Base-by-base conservation (phyloP, 1,140 invertebrate species). In the Planococcus citri region DNA sequence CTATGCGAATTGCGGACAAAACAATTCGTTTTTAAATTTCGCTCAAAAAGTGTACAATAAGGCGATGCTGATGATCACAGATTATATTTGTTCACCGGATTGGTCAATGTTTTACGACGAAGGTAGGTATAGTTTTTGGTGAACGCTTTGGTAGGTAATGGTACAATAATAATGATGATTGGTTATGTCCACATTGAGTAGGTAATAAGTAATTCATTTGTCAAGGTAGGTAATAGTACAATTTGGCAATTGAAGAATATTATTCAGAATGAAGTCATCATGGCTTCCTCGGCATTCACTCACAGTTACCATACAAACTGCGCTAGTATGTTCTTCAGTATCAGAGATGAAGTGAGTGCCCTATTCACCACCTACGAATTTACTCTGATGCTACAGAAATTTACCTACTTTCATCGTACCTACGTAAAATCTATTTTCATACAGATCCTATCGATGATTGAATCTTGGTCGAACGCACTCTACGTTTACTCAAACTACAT, bases 81-180 rank as follows among this genome's bases (percentile, higher is more conserved):
- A 64, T 64, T 27, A 64, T 25, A 24, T 64, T 27, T 64, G 60
- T 25, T 25, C 22, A 9, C 60, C 60, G 22, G 60, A 64, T 27
- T 64, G 60, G 60, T 64, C 60, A 4, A 64, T 64, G 25, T 64
- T 64, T 64, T 64, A 64, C 25, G 60, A 64, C 9, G 25, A 64
- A 24, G 60, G 60, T 64, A 24, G 1, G 22, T 64, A 25, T 24
- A 24, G 8, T 64, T 22, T 64, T 64, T 37, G 33, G 33, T 8
- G 33, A n/a, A n/a, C n/a, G n/a, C n/a, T n/a, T n/a, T n/a, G n/a
- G n/a, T n/a, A n/a, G n/a, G n/a, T n/a, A n/a, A n/a, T n/a, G n/a
- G n/a, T n/a, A n/a, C n/a, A n/a, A n/a, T n/a, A n/a, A n/a, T n/a
- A n/a, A n/a, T n/a, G n/a, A n/a, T n/a, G n/a, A n/a, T n/a, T n/a